Evolutionary conservation across 1,140 invertebrate species (phyloP), one percentile per base, ranked within the genome.

Genomic region (Saccostrea cuccullata): DNA sequence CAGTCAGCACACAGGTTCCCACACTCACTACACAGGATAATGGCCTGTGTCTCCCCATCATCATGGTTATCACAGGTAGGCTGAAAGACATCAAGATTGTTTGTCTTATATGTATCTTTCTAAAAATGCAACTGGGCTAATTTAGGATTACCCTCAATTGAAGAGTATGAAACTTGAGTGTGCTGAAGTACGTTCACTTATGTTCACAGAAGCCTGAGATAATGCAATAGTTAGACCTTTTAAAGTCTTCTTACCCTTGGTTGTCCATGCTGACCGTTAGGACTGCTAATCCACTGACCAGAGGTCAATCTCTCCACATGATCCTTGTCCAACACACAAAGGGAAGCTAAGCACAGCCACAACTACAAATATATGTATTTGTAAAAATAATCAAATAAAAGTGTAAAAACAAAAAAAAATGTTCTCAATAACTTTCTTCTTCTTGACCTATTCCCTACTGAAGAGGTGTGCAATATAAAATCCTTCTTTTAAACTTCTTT

Each of bases 1-100:
- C 99, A 99, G 93, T 99, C 99, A 0, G 97, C 97, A 95, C 99
- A 99, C 17, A 99, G 95, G 91, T 98, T 98, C 5, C 98, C 98
- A 94, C 99, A 99, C 11, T 96, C 96, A 87, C 97, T 97, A 94
- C 99, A 99, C 87, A 96, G 97, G 82, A 99, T 98, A 70, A 99
- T 98, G 0, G 98, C 98, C 1, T 97, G 96, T 0, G 98, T 99
- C 93, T 98, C 97, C 1, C 98, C 98, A 94, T 99, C 99, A 94
- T 99, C 99, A 94, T 99, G 99, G 95, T 99, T 99, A 84, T 96
- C 97, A 95, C 99, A 99, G 55, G 97, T 97, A 9, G 97, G 97
- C 96, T 97, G 93, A 40, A 94, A 93, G 11, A 91, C 84, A 90
- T 64, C 26, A 64, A 20, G n/a, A 64, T 20, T 64, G 58, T 17